Evolutionary conservation across 2,113 vertebrate genomes (phyloP), one percentile per base, ranked within the genome.

Genomic region (Ptilonorhynchus violaceus): DNA sequence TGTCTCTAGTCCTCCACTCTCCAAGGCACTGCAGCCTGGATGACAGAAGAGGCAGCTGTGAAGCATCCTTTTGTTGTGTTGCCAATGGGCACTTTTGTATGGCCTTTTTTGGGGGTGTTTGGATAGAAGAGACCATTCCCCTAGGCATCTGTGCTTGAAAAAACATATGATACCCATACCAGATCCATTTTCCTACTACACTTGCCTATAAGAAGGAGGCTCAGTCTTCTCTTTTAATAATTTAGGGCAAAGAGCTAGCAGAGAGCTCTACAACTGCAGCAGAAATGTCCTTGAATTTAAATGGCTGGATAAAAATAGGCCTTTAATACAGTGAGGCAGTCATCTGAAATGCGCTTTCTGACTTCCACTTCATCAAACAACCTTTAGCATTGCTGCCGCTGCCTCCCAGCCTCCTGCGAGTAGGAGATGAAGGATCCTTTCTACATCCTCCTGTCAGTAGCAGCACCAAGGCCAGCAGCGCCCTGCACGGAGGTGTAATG

Each of bases 211-310:
- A 76, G 66, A 85, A 70, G 56, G 37, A 69, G 46, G n/a, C 7
- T 89, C 5, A 77, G 12, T 42, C 20, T 91, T 79, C 19, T 79
- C 14, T 91, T 83, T 73, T 50, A 92, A 53, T 91, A 58, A 91
- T 92, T 86, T 67, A 94, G 50, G 64, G 18, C 80, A 91, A 89
- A 92, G 37, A 74, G 12, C 56, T 87, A 66, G 58, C 8, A 66
- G 72, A 79, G 52, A 56, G 7, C 80, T 87, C 37, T 33, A 77
- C 58, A 91, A 89, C n/a, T 77, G 50, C 50, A 74, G n/a, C 37
- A 95, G 37, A 83, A 84, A 84, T n/a, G 46, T 60, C 80, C 76
- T 92, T 89, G 87, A 95, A 81, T 68, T 84, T 91, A 50, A 16
- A 58, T 17, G 30, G 4, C 33, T 66, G 24, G 41, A 89, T 84